A percentile compares a stretch with the other conserved stretches of the same genome.
Evolutionary conservation across 2,797 vertebrate species (phyloP).

Genomic region (Hippocampus kuda): DNA sequence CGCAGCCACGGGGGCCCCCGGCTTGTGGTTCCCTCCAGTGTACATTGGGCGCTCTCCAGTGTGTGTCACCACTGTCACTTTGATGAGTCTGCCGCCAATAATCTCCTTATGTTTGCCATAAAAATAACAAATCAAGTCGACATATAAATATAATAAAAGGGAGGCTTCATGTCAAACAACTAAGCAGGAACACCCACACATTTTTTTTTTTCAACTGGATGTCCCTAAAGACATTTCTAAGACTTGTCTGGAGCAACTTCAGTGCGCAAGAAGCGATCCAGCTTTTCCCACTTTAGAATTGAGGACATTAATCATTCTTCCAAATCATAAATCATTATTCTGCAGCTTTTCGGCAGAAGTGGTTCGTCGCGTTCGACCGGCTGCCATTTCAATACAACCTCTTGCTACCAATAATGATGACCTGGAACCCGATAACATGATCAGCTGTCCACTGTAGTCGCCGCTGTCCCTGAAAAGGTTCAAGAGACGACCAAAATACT

Average conservation of each 20-base stretch:
- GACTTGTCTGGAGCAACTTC: constrained; percentile 3
- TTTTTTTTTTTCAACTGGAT: neutral
- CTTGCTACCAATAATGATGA: too few species aligned
- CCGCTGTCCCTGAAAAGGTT: too few species aligned
- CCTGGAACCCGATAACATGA: too few species aligned
- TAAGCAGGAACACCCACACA: constrained; percentile 2
- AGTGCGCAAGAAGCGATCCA: neutral
- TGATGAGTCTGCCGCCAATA: constrained; percentile 42
- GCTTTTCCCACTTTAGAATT: neutral
- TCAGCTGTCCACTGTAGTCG: too few species aligned
- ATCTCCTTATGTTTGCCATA: constrained; percentile 51
- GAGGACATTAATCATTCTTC: neutral
- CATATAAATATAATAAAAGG: constrained; percentile 24
- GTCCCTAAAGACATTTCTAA: neutral
- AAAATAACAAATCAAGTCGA: constrained; percentile 34
- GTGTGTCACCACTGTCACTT: constrained; percentile 57
- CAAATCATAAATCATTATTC: neutral
- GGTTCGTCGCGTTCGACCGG: neutral
- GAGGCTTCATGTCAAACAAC: constrained; percentile 11
- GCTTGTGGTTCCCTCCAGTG: constrained; percentile 32
- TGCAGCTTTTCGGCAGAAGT: neutral
- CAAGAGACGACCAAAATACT: too few species aligned
- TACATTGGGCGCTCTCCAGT: constrained; percentile 27
- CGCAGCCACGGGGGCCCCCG: constrained; percentile 45
- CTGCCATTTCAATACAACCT: neutral